A percentile compares a stretch with the other conserved stretches of the same genome.
Conservation (phyloP, 2,113 vertebrate species). For the Hydrochoerus hydrochaeris region DNA sequence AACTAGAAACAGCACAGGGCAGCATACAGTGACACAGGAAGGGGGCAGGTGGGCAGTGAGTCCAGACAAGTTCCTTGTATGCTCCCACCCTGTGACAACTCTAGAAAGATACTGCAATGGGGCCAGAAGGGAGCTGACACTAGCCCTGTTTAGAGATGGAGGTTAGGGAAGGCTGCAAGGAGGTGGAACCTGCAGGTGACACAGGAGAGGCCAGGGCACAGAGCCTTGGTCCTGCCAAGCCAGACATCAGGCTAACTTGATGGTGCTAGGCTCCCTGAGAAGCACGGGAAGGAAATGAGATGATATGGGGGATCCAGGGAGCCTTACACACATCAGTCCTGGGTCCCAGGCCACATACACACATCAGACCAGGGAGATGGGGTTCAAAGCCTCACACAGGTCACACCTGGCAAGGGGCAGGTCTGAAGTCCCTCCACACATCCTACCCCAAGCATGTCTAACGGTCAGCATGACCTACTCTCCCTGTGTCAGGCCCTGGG, state of each 20-base stretch:
- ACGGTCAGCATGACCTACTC: neutral
- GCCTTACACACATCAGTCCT: neutral
- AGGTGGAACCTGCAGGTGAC: neutral
- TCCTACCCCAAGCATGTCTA: neutral
- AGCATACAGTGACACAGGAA: rapidly evolving
- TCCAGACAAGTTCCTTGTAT: neutral
- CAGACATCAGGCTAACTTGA: rapidly evolving
- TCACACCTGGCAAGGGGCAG: neutral
- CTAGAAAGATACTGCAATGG: neutral
- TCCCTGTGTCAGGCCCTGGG: neutral
- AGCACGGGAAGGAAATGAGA: neutral
- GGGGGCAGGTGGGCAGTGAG: neutral
- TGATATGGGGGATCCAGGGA: neutral
- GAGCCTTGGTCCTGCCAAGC: neutral
- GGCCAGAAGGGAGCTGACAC: neutral
- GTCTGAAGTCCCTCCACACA: neutral
- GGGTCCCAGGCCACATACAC: neutral
- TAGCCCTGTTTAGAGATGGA: neutral
- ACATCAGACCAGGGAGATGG: no score
- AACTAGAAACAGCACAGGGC: neutral
- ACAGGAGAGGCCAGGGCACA: neutral
- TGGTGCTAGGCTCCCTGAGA: rapidly evolving
- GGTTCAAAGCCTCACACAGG: neutral
- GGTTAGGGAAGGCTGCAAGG: neutral
- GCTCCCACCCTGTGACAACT: neutral